Base-by-base conservation (phyloP, 1,140 invertebrate genomes). In the Drosophila saltans region DNA sequence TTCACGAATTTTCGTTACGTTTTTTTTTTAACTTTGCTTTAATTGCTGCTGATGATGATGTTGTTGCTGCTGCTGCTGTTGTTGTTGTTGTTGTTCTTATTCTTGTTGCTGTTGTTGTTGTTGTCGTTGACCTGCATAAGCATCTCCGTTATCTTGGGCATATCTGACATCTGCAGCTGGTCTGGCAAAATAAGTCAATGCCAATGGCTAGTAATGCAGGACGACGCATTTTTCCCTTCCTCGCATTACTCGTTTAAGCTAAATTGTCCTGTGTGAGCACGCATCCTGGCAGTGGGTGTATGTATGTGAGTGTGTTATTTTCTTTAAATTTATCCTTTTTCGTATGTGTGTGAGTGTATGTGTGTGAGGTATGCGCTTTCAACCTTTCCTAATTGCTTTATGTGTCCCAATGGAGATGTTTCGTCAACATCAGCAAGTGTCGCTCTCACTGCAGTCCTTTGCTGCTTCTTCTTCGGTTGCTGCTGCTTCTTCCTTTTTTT, bases 381-480 rank as follows among this genome's bases (percentile, higher is more conserved):
- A 88, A 88, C 83, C 83, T 84, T 88, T 84, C 66, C 84, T 88
- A 88, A 88, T 88, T 88, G 84, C 84, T 88, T 88, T 90, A 88
- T 88, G 78, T 65, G 80, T 88, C 84, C 84, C 84, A 84, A 56
- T 45, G 84, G 84, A 89, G 84, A 84, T 89, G 81, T 88, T 89
- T 88, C 84, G 84, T 88, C 84, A 88, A 73, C 85, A 79, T 73
- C 75, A 81, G 83, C 80, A 79, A 76, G 73, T 63, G 59, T 66
- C 48, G 76, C 43, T 63, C n/a, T 62, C 52, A 55, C 58, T 72
- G 61, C 57, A 71, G 58, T 43, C 39, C 21, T 26, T 36, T 33
- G 16, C n/a, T n/a, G 60, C 24, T 36, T 58, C 30, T 48, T 62
- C 11, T 39, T 28, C 4, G 0, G 16, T 16, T 16, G 36, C 57